Percentiles rank a stretch among this genome's conserved stretches.
Evolutionary conservation across 1,140 invertebrate species (phyloP).

Genomic region (Trypoxylus dichotomus): DNA sequence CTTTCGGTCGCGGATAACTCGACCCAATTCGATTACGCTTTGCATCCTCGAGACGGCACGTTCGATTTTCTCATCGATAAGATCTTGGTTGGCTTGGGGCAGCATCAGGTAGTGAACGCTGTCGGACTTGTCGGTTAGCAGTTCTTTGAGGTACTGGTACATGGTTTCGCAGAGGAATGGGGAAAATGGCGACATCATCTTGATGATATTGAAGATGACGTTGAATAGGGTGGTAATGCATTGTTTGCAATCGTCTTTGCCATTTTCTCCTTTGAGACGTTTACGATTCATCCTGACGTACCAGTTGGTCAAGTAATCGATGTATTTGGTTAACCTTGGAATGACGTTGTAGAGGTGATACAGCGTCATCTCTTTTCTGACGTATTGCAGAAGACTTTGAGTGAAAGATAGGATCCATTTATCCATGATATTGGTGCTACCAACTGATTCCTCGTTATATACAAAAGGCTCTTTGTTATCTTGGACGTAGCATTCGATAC

Average conservation of each 20-base stretch:
- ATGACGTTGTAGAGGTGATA: constrained; percentile 96
- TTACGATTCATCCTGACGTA: constrained; percentile 94
- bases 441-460: constrained; percentile 64
- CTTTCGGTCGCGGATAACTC: constrained; percentile 89
- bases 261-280: constrained; percentile 86
- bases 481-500: constrained; percentile 79
- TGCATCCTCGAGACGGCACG: constrained; percentile 91
- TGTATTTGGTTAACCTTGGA: constrained; percentile 90
- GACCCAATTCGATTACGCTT: constrained; percentile 90
- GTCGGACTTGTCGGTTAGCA: constrained; percentile 58
- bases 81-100: constrained; percentile 67
- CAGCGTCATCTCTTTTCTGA: constrained; percentile 90
- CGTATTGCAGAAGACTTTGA: constrained; percentile 86
- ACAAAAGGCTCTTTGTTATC: constrained; percentile 66
- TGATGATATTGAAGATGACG: constrained; percentile 86
- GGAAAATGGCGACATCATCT: constrained; percentile 95
- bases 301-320: constrained; percentile 98
- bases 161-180: constrained; percentile 97
- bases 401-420: constrained; percentile 97
- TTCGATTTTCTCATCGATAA: constrained; percentile 90
- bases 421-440: constrained; percentile 88
- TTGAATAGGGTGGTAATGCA: constrained; percentile 87
- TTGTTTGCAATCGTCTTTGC: constrained; percentile 75
- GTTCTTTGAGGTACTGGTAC: constrained; percentile 81
- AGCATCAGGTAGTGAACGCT: constrained; percentile 91